Conservation (phyloP, 2,888 invertebrate species). For the Clepsis dumicolana region DNA sequence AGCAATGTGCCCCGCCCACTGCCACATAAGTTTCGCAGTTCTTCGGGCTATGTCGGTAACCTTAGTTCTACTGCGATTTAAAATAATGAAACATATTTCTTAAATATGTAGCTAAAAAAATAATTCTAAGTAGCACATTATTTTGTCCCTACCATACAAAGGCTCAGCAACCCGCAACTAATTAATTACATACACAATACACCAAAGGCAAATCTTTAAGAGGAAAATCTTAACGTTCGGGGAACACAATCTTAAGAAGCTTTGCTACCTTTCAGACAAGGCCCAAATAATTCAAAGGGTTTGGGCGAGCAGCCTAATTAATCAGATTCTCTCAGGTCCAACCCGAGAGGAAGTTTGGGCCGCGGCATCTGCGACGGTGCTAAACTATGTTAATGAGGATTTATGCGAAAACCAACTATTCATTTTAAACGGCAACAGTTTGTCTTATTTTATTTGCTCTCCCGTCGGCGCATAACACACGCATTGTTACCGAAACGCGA, state of each 20-base stretch:
- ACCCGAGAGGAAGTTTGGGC: constrained; percentile 48
- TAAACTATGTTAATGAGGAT: constrained; percentile 61
- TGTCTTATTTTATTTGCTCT: constrained; percentile 42
- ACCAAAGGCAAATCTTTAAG: constrained; percentile 58
- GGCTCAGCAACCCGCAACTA: constrained; percentile 47
- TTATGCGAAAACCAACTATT: constrained; percentile 48
- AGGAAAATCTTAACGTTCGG: constrained; percentile 58
- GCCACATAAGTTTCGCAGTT: too few relatives aligned
- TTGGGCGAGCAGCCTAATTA: constrained; percentile 69
- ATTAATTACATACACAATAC: constrained; percentile 66
- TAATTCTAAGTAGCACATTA: not conserved
- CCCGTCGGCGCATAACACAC: constrained; percentile 7
- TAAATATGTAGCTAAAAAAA: not conserved
- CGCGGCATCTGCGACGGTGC: constrained; percentile 66
- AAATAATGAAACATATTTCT: too few relatives aligned
- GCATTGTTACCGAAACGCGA: constrained; percentile 19
- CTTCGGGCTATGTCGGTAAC: too few relatives aligned
- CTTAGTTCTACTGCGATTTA: too few relatives aligned
- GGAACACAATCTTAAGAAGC: constrained; percentile 66
- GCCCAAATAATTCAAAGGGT: constrained; percentile 71
- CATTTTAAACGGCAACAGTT: constrained; percentile 30
- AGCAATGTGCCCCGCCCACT: too few relatives aligned
- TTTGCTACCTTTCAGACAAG: constrained; percentile 62
- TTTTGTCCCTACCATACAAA: constrained; percentile 21
- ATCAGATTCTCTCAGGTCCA: constrained; percentile 66